Base-by-base conservation (phyloP, 2,888 invertebrate genomes). In the Lasioglossum calceatum region DNA sequence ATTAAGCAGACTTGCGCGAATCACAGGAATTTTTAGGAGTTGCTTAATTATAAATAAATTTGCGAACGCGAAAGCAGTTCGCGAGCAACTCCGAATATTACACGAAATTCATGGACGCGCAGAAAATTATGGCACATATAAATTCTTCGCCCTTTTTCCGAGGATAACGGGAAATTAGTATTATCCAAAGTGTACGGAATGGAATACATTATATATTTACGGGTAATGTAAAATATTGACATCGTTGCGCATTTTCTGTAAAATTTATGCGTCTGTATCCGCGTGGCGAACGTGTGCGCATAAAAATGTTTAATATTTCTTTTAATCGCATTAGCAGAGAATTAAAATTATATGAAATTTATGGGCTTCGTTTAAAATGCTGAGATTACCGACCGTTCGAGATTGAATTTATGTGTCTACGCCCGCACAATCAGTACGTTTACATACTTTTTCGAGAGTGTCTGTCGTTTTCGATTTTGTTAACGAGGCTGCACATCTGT, bases 311-410 rank as follows among this genome's bases (percentile, higher is more conserved):
- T 67, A 36, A 67, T 67, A 67, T 67, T 67, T 67, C 67, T 67
- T 67, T 67, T 67, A 67, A 67, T 67, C 67, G 67, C 19, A 67
- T 67, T 67, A 67, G 16, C 67, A 67, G 67, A 67, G 67, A 67
- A 67, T 67, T 67, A 67, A 67, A 67, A 67, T 67, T 32, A 36
- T 36, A 67, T 19, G 19, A 2, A 67, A 67, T 67, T 67, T 67
- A 67, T 67, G 67, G 36, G 67, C 19, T 8, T 19, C 67, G 19
- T 67, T 67, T 67, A 67, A 67, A 67, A 67, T 67, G 67, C 67
- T 36, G 67, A 67, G 67, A 67, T 67, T 67, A 67, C 36, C 36
- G 36, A 36, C 8, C 8, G 8, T 36, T 19, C 36, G 32, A 32
- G 36, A 67, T 67, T 19, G 8, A 67, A 67, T 67, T 67, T 67